Conservation (phyloP, 2,113 vertebrate genomes). For the Piliocolobus tephrosceles region DNA sequence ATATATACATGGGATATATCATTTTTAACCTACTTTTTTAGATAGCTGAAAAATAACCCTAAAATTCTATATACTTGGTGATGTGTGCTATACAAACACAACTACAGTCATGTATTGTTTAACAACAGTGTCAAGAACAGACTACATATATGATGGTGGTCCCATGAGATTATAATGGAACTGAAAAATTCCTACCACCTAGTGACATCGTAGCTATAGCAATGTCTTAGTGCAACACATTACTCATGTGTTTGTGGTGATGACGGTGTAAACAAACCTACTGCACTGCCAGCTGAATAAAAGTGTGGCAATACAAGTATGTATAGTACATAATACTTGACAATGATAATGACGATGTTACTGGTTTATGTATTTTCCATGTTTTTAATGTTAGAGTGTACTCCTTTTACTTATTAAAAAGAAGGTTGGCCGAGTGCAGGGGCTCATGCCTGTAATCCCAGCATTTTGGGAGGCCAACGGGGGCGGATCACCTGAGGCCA, state of each 20-base stretch:
- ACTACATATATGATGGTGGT: neutral
- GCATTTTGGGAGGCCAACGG: no score
- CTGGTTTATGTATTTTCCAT: neutral
- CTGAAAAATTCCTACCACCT: neutral
- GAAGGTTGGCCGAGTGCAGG: neutral
- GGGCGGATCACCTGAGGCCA: no score
- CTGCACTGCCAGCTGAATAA: neutral
- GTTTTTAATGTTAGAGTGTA: neutral
- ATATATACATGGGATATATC: neutral
- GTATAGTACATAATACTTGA: neutral
- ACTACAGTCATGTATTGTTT: neutral
- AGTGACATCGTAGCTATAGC: neutral
- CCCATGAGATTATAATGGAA: neutral
- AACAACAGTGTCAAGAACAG: neutral
- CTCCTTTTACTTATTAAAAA: neutral
- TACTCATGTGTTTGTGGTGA: neutral
- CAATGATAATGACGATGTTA: neutral
- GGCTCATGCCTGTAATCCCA: no score
- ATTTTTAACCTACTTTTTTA: slow-evolving; percentile 20
- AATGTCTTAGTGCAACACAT: neutral
- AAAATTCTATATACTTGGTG: neutral
- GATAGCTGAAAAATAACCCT: neutral
- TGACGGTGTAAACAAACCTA: neutral
- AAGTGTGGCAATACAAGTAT: neutral
- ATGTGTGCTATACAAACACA: neutral